These are phyloP conservation scores for Trissoscelio sp. DNA, from an alignment of 2,888 invertebrate genomes.

Conservation along the genomic window DNA sequence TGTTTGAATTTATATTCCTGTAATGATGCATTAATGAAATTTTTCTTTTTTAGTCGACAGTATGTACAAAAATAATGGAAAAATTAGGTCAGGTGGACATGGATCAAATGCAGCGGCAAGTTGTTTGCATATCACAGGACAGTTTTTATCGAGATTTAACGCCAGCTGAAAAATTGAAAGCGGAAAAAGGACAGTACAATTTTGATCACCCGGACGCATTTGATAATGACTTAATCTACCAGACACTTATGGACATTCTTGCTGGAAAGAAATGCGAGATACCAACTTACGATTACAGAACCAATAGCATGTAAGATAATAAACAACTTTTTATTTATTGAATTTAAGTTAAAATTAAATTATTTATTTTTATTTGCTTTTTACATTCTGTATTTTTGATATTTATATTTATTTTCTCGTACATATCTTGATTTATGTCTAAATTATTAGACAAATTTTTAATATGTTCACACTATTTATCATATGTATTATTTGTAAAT, in stretches of 20 bases:
- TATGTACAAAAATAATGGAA: constrained; percentile 98
- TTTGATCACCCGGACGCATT: constrained; percentile 99
- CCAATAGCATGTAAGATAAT: constrained; percentile 95
- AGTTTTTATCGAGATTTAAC: constrained; percentile 97
- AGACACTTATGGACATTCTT: constrained; percentile 92
- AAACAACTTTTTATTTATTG: too few species aligned
- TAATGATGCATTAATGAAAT: too few species aligned
- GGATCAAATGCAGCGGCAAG: constrained; percentile 94
- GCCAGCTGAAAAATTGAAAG: constrained; percentile 90
- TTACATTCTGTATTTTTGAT: too few species aligned
- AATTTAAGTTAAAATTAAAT: too few species aligned
- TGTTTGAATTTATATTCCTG: too few species aligned
- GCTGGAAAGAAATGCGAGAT: constrained; percentile 94
- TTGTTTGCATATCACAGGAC: constrained; percentile 97
- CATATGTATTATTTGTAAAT: too few species aligned
- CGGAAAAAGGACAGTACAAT: constrained; percentile 96
- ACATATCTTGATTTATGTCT: too few species aligned
- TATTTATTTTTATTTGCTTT: too few species aligned
- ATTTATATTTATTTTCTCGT: too few species aligned
- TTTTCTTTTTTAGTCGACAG: constrained; percentile 91
- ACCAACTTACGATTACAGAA: constrained; percentile 96
- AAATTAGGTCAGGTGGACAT: constrained; percentile 96
- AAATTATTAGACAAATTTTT: too few species aligned
- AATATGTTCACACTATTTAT: too few species aligned
- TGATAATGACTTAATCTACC: constrained; percentile 93